These are phyloP conservation scores for Clepsis dumicolana DNA, from an alignment of 2,888 invertebrate genomes.

Conservation along the genomic window DNA sequence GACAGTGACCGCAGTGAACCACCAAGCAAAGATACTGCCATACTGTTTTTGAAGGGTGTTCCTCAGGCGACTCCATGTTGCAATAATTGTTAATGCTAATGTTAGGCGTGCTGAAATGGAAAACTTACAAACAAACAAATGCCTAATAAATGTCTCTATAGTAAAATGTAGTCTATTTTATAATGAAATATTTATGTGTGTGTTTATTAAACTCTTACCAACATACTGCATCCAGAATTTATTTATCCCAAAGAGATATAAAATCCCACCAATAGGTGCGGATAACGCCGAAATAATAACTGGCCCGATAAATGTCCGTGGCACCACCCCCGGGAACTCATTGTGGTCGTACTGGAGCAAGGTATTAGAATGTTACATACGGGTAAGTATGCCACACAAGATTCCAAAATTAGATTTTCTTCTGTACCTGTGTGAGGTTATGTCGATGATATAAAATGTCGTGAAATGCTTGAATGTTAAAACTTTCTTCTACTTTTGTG, in stretches of 20 bases:
- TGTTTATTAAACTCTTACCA: constrained; percentile 81
- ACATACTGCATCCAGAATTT: constrained; percentile 96
- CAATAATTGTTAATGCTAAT: constrained; percentile 91
- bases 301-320: constrained; percentile 97
- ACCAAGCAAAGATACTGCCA: constrained; percentile 91
- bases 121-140: background rate
- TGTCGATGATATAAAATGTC: constrained; percentile 96
- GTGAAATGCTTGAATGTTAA: constrained; percentile 99
- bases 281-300: constrained; percentile 92
- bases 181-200: background rate
- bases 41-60: constrained; percentile 91
- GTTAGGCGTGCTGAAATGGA: constrained; percentile 92
- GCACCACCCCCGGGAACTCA: constrained; percentile 99
- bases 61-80: constrained; percentile 90
- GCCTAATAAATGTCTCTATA: background rate
- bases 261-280: constrained; percentile 90
- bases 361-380: constrained; percentile 53
- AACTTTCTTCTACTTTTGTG: constrained; percentile 99
- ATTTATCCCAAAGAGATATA: constrained; percentile 89
- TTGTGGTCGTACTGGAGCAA: constrained; percentile 97
- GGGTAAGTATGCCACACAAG: constrained; percentile 56
- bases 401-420: constrained; percentile 81
- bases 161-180: background rate
- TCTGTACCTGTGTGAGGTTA: constrained; percentile 92
- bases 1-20: constrained; percentile 93